Percentiles rank a stretch among this genome's conserved stretches.
Conservation (phyloP, 2,888 invertebrate species). For the Ischnus inquisitorius region DNA sequence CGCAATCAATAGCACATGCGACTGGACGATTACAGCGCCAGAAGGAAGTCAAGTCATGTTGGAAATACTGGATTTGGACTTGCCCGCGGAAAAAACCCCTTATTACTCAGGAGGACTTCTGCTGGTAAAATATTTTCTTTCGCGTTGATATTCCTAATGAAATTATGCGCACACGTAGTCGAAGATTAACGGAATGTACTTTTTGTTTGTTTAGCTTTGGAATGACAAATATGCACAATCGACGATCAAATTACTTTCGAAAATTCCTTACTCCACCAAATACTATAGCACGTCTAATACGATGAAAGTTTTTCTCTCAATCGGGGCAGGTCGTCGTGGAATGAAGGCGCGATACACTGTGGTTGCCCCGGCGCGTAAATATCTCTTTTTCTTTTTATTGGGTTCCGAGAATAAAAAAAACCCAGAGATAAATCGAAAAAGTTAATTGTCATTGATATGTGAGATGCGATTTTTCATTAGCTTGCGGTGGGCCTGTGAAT, state of each 20-base stretch:
- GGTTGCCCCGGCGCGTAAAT: conserved; percentile 88
- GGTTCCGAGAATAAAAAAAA: too few species aligned
- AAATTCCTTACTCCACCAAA: conserved; percentile 79
- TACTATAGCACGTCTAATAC: conserved; percentile 89
- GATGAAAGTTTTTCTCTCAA: conserved; percentile 88
- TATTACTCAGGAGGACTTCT: conserved; percentile 39
- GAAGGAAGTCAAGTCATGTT: conserved; percentile 89
- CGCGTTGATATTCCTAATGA: too few species aligned
- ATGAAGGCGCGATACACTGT: conserved; percentile 91
- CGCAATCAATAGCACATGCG: conserved; percentile 86
- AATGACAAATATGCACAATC: conserved; percentile 87
- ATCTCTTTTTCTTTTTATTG: too few species aligned
- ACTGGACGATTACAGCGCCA: conserved; percentile 90
- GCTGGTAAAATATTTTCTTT: conserved; percentile 44
- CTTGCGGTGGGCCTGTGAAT: conserved; percentile 79
- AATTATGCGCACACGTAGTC: background rate
- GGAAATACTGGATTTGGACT: conserved; percentile 89
- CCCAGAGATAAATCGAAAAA: too few species aligned
- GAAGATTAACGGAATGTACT: background rate
- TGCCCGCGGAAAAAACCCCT: background rate
- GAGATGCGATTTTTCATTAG: conserved; percentile 68
- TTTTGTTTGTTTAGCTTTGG: conserved; percentile 85
- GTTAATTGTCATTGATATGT: conserved; percentile 26
- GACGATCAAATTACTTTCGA: conserved; percentile 83
- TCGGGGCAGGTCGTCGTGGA: conserved; percentile 87